Base-by-base conservation (phyloP, 53 echinoderm and acorn worm genomes). In the Glandiceps talaboti region DNA sequence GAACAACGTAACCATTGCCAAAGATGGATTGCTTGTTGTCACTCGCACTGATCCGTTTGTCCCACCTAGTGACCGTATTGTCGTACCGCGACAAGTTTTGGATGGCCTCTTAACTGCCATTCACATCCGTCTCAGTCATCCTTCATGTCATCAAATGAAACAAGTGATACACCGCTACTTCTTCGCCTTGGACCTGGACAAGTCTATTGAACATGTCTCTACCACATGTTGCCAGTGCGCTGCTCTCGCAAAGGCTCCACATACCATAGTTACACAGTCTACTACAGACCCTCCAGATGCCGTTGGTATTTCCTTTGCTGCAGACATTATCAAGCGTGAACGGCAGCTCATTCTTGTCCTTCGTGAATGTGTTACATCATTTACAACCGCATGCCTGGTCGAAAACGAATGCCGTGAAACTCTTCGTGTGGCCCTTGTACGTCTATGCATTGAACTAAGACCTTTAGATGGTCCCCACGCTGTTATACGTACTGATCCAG, bases 171-270 rank as follows among this genome's bases (percentile, higher is more conserved):
- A 81, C 25, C 82, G 84, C 20, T 79, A 85, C 33, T 90, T 88
- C 30, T 88, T 80, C 30, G 90, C 90, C 28, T 85, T 94, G 29
- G 90, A 94, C 75, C 83, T 90, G 84, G 88, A 94, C 76, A 82
- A 86, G 28, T 33, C 88, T 25, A 33, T 93, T 76, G 84, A 84
- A 0, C 75, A 72, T 0, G 74, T 84, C 26, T 32, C 86, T 29
- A 32, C 84, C 0, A 28, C 77, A 33, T 90, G 88, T 30, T 90
- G 86, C 72, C 90, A 87, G 31, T 90, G 87, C 28, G 84, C 82
- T 6, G 86, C 86, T 20, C 79, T 86, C 12, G n/a, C n/a, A n/a
- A n/a, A n/a, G n/a, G n/a, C n/a, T n/a, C 82, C 88, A 0, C 73
- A 30, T 14, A 76, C 79, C 0, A 64, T 85, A 28, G 27, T 27